These are phyloP conservation scores for Ceratoteleas bidentatus DNA, from an alignment of 1,140 invertebrate genomes.

Conservation along the genomic window DNA sequence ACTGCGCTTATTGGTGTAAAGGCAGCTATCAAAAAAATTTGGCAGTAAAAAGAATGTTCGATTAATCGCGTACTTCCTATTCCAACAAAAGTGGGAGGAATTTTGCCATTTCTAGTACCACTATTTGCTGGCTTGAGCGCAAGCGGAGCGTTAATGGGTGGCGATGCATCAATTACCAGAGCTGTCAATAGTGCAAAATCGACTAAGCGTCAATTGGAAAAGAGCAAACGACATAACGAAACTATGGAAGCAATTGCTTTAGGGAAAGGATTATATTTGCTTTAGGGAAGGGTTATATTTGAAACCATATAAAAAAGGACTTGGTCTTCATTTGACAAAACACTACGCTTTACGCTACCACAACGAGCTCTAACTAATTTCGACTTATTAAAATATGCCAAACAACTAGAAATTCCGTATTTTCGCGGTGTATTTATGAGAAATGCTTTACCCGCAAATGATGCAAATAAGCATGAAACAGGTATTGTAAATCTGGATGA, in stretches of 20 bases:
- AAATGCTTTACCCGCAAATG: conserved; percentile 57
- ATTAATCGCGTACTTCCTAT: conserved; percentile 11
- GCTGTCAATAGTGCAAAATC: conserved; percentile 18
- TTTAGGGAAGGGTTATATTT: conserved; percentile 70
- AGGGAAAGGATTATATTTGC: conserved; percentile 71
- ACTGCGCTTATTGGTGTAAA: conserved; percentile 28
- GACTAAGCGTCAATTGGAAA: conserved; percentile 35
- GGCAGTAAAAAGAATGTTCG: conserved; percentile 8
- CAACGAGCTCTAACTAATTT: no score
- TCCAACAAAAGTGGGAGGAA: conserved; percentile 12
- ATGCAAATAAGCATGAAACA: no score
- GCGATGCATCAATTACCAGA: neutral
- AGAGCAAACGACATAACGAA: conserved; percentile 65
- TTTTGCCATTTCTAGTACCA: conserved; percentile 24
- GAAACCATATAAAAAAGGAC: conserved; percentile 73
- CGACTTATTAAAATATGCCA: no score
- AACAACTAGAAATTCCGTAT: no score
- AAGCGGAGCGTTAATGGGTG: conserved; percentile 25
- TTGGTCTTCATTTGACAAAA: no score
- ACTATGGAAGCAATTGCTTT: no score
- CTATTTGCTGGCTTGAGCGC: conserved; percentile 57
- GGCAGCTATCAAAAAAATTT: neutral
- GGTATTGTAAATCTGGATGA: no score
- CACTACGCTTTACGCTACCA: conserved; percentile 56
- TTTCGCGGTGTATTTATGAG: conserved; percentile 35